These are phyloP conservation scores for Globodera rostochiensis DNA, from an alignment of 1,140 invertebrate genomes.

Conservation along the genomic window DNA sequence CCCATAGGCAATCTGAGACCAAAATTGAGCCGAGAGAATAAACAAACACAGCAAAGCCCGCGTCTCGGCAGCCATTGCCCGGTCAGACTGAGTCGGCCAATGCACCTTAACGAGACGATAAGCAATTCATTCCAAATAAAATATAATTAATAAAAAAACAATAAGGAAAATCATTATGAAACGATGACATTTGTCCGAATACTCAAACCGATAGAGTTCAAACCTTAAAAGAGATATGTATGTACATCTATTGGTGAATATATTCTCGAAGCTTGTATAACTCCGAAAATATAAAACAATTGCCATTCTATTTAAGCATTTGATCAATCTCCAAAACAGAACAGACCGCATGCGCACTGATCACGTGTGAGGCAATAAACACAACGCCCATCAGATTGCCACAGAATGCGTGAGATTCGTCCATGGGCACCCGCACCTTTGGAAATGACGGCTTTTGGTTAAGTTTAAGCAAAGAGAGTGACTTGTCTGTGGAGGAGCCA, in stretches of 20 bases:
- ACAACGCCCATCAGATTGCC: conserved; percentile 61
- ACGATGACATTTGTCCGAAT: too few species aligned
- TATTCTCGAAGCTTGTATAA: too few species aligned
- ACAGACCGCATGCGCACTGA: conserved; percentile 35
- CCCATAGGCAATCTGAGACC: conserved; percentile 63
- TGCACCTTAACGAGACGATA: conserved; percentile 40
- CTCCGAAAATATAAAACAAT: too few species aligned
- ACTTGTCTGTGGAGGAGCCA: conserved; percentile 65
- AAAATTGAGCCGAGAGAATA: conserved; percentile 61
- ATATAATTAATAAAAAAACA: not conserved
- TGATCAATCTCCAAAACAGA: conserved; percentile 1
- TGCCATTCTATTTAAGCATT: not conserved
- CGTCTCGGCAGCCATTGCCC: conserved; percentile 59
- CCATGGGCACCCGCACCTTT: conserved; percentile 56
- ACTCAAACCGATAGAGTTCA: too few species aligned
- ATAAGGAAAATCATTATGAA: too few species aligned
- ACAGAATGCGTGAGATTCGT: conserved; percentile 60
- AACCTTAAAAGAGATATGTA: not conserved
- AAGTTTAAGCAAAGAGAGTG: not conserved
- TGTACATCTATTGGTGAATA: too few species aligned
- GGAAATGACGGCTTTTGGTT: not conserved
- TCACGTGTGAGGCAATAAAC: conserved; percentile 54
- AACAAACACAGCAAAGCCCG: conserved; percentile 57
- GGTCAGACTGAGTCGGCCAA: conserved; percentile 53
- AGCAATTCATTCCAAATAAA: not conserved